Base-by-base conservation (phyloP, 2,888 invertebrate species). In the Empis stercorea region DNA sequence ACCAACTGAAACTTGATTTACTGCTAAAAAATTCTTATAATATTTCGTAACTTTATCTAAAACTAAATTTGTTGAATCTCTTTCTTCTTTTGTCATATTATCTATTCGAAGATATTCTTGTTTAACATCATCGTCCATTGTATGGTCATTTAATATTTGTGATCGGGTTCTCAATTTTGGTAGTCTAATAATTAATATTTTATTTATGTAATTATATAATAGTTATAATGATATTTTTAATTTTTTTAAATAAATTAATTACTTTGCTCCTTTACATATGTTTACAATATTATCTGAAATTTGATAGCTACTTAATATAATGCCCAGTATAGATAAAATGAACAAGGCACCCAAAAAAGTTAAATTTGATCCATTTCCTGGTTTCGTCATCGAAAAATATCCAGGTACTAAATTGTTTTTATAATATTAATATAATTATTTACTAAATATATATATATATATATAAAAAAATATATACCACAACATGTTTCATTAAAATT, bases 11-110 rank as follows among this genome's bases (percentile, higher is more conserved):
- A 87, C 70, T 56, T 83, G 81, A 62, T 88, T 81, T 0, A 94
- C 93, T 1, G 91, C 92, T 45, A 82, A 64, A 51, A 85, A 74
- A 1, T 73, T 73, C 9, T 77, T 79, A 60, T 91, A 92, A 60
- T 76, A 79, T 65, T 92, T 92, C 16, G 81, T 77, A 11, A 92
- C 71, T 51, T 76, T 73, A 51, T 75, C 76, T 11, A 84, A 62
- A 1, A 82, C 76, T 4, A 85, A 62, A 43, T 74, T 76, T 55
- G 76, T 71, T 0, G 61, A 56, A 1, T 57, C 41, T 14, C 75
- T 59, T 14, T 71, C 68, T 1, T 58, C 30, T 9, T 57, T 47
- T 1, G 71, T 57, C 54, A 74, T 66, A 7, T 59, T 58, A 11
- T 64, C 56, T 4, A 78, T 75, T 53, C 71, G 72, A 2, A 59